These are phyloP conservation scores for Apteryx owenii DNA, from an alignment of 2,113 vertebrate species.

Conservation along the genomic window DNA sequence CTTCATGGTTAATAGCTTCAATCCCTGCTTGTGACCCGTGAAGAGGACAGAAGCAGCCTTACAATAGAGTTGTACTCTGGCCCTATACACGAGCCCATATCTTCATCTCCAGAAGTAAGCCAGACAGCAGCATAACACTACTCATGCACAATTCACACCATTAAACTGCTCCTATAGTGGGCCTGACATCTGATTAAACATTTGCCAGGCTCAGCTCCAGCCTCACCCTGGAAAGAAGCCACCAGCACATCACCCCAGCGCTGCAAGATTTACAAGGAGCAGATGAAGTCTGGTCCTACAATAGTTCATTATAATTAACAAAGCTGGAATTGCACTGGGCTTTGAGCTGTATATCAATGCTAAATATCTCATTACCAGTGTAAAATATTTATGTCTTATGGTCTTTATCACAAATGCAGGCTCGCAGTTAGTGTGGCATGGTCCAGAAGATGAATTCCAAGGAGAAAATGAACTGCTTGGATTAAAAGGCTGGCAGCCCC, in stretches of 20 bases:
- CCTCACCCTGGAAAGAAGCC: constrained; percentile 40
- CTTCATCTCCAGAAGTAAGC: neutral
- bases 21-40: neutral
- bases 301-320: constrained; percentile 70
- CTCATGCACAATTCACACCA: neutral
- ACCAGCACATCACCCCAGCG: neutral
- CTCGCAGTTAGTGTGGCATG: neutral
- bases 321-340: constrained; percentile 57
- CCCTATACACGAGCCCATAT: neutral
- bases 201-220: constrained; percentile 22
- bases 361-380: constrained; percentile 68
- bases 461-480: constrained; percentile 38
- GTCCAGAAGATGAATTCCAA: constrained; percentile 62
- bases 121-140: neutral
- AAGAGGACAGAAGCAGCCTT: neutral
- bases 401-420: constrained; percentile 61
- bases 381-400: constrained; percentile 67
- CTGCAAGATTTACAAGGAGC: constrained; percentile 41
- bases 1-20: neutral
- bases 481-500: constrained; percentile 37
- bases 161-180: neutral
- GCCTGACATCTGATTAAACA: neutral
- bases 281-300: constrained; percentile 47
- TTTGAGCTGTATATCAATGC: constrained; percentile 70
- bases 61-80: neutral